Conservation (phyloP, 2,888 invertebrate species). For the Melangyna quadrimaculata region DNA sequence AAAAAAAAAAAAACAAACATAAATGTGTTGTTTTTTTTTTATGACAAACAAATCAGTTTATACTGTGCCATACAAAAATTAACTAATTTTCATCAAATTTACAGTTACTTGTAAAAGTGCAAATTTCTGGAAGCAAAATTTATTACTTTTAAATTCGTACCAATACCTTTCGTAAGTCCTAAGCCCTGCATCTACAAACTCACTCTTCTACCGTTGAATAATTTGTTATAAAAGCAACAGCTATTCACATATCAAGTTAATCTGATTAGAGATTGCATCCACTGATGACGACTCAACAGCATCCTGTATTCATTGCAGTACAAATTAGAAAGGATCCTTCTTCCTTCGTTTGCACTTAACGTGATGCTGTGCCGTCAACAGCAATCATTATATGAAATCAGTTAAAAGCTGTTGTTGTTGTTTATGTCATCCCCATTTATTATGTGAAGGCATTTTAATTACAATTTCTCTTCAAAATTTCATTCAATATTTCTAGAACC, state of each 20-base stretch:
- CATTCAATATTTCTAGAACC: conserved; percentile 15
- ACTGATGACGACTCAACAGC: background rate
- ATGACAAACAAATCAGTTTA: too few relatives aligned
- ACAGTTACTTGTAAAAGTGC: too few relatives aligned
- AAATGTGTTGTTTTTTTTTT: too few relatives aligned
- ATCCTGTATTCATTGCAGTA: conserved; percentile 1
- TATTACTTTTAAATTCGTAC: too few relatives aligned
- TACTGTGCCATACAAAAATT: too few relatives aligned
- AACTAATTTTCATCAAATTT: too few relatives aligned
- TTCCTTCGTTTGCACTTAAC: conserved; percentile 33
- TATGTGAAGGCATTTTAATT: background rate
- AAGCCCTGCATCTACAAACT: background rate
- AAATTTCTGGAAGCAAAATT: too few relatives aligned
- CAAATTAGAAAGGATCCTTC: conserved; percentile 21
- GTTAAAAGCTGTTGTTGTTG: background rate
- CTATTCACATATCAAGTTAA: conserved; percentile 19
- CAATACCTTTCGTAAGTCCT: too few relatives aligned
- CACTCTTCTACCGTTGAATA: background rate
- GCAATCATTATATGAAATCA: conserved; percentile 34
- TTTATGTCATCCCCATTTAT: background rate
- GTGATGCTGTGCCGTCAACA: conserved; percentile 8
- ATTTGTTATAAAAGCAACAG: background rate
- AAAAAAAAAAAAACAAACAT: too few relatives aligned
- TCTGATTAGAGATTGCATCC: conserved; percentile 40
- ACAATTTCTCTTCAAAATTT: conserved; percentile 21